These are phyloP conservation scores for Podocnemis expansa DNA, from an alignment of 2,113 vertebrate species.

Conservation along the genomic window DNA sequence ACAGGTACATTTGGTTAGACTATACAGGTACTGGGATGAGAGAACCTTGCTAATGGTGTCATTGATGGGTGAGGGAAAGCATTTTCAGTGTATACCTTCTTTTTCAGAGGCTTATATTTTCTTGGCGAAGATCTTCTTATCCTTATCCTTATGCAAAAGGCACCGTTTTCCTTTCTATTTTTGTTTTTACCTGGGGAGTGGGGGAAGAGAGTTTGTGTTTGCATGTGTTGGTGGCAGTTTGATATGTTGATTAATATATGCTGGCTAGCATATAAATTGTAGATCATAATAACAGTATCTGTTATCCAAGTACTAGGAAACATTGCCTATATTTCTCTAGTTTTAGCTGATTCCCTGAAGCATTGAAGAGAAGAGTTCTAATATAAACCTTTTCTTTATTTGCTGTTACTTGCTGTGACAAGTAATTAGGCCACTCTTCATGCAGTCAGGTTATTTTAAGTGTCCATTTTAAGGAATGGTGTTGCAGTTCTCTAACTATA, in stretches of 20 bases:
- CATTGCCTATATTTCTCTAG: neutral
- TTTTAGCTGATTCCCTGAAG: constrained; percentile 8
- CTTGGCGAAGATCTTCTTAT: constrained; percentile 32
- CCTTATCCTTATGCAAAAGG: constrained; percentile 50
- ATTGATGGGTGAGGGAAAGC: constrained; percentile 50
- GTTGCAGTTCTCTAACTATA: constrained; percentile 66
- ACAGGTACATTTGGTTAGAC: constrained; percentile 34
- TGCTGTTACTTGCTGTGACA: constrained; percentile 63
- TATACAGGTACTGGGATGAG: constrained; percentile 37
- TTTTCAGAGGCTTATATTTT: neutral
- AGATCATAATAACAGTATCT: neutral
- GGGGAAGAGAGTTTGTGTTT: too few species aligned
- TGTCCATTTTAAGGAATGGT: constrained; percentile 61
- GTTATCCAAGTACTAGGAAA: neutral
- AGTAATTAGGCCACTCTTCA: constrained; percentile 67
- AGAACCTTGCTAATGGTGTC: constrained; percentile 34
- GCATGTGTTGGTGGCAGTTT: neutral
- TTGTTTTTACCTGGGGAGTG: neutral
- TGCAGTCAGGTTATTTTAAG: constrained; percentile 65
- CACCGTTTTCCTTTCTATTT: neutral
- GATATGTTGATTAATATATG: neutral
- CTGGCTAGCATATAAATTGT: neutral
- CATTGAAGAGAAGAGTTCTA: constrained; percentile 50
- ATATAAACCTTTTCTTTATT: constrained; percentile 46
- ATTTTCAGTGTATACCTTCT: constrained; percentile 10